These are phyloP conservation scores for Notechis scutatus DNA, from an alignment of 2,113 vertebrate genomes.

Conservation along the genomic window DNA sequence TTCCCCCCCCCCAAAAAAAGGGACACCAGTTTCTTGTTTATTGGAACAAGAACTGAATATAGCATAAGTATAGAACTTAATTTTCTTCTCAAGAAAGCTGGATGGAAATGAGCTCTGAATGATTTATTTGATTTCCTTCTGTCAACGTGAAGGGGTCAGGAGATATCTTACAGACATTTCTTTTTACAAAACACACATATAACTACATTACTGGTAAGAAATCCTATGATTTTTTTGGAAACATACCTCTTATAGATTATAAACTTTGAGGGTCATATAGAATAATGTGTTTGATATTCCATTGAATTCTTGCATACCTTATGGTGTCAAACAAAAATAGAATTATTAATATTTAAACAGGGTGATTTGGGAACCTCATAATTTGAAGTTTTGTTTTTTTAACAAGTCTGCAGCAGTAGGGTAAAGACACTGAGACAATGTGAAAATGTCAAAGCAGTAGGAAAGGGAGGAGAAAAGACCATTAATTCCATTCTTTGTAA, in stretches of 20 bases:
- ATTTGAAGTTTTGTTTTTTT: background rate
- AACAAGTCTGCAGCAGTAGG: background rate
- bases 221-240: fast-evolving
- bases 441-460: constrained; percentile 21
- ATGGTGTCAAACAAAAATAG: constrained; percentile 3
- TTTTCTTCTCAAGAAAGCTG: constrained; percentile 45
- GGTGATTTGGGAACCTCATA: background rate
- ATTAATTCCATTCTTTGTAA: background rate
- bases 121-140: constrained; percentile 30
- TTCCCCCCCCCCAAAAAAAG: background rate
- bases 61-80: constrained; percentile 14
- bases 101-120: constrained; percentile 28
- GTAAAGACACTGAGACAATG: background rate
- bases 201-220: background rate
- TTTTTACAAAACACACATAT: constrained; percentile 15
- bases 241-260: background rate
- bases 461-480: background rate
- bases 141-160: background rate
- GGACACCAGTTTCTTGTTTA: constrained; percentile 37
- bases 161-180: background rate
- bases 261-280: background rate
- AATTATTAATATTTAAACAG: background rate
- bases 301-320: background rate
- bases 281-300: constrained; percentile 4
- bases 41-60: constrained; percentile 40